Evolutionary conservation across 1,140 invertebrate species (phyloP), one percentile per base, ranked within the genome.

Genomic region (Megalonaias nervosa): DNA sequence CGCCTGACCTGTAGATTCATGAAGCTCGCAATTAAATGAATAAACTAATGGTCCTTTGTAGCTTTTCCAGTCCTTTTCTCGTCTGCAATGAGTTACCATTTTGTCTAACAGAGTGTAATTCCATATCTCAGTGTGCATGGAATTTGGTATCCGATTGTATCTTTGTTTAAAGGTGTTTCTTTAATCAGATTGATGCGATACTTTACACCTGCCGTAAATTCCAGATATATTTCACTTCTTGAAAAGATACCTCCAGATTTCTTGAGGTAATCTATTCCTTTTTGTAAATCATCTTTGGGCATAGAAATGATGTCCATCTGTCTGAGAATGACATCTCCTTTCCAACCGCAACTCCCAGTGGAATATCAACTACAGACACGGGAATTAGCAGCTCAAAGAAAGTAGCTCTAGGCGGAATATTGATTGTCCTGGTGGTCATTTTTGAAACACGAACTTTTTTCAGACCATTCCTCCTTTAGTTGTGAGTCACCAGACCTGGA

Each of bases 131-230:
- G 67, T 61, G 58, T 66, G 38, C 71, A 81, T 79, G 9, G 75
- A 55, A 19, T 71, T 69, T 1, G 79, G 70, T 17, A 81, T 78
- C 48, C 75, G 23, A 17, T 73, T 14, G 48, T 78, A 61, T 55
- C 80, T 58, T 48, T 81, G 76, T 48, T 78, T 81, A 19, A 81
- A 66, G n/a, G 64, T n/a, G 64, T 66, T 26, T 66, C 64, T 16
- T 66, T 26, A 26, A 26, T 66, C 2, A 81, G 59, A 21, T 75
- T 70, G 21, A 78, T 81, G 13, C 58, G 31, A 57, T 81, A 69
- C n/a, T 79, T 75, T 1, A 79, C 62, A 17, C 3, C 17, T 15
- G 17, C 26, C 31, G 71, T 75, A 65, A 48, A 56, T 31, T 77
- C 75, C 23, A 75, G 58, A 67, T 81, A 76, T 14, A 56, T 57